phyloP scores from a whole-genome alignment of 2,797 vertebrate genomes.

The Bradypus variegatus region DNA sequence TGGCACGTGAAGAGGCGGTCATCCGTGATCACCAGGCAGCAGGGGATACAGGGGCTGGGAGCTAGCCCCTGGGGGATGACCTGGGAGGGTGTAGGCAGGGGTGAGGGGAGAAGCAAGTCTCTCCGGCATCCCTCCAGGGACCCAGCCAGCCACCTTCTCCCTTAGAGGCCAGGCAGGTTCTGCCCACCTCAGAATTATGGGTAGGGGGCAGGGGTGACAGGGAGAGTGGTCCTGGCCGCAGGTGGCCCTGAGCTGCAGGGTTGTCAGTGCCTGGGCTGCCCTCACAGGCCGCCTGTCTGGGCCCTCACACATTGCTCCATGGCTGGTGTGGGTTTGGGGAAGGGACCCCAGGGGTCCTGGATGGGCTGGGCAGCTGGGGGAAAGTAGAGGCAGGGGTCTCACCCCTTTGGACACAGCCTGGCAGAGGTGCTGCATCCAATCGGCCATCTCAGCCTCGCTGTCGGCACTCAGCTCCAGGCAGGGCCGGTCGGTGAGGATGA shows the following conservation, averaged over 20 bases:
- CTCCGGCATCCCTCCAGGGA: neutral
- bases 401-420: constrained; percentile 98
- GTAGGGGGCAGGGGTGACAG: neutral
- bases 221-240: neutral
- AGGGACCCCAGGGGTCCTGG: fast-evolving
- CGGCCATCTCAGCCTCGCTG: constrained; percentile 92
- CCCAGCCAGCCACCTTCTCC: neutral
- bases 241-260: neutral
- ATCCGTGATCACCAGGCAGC: constrained; percentile 92
- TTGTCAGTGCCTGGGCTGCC: neutral
- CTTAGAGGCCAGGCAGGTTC: neutral
- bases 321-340: neutral
- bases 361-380: fast-evolving
- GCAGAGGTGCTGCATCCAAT: constrained; percentile 97
- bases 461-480: constrained; percentile 90
- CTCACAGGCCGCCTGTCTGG: neutral
- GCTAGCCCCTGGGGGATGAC: constrained; percentile 88
- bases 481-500: constrained; percentile 88
- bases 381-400: constrained; percentile 30
- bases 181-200: neutral
- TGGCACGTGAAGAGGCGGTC: constrained; percentile 89
- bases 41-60: constrained; percentile 89
- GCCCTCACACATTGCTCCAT: neutral
- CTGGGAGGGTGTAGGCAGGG: constrained; percentile 63
- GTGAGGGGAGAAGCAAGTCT: neutral